Conservation (phyloP, 2,113 vertebrate species). For the Xenopus tropicalis region UCB_Xtro_10.0 CM004445.2:108687001-108687500, state of each 20-base stretch:
- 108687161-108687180: constrained; percentile 95
- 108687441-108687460: no score
- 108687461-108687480: no score
- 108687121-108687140: constrained; percentile 83
- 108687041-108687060: constrained; percentile 84
- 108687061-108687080: constrained; percentile 91
- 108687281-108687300: constrained; percentile 62
- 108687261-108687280: constrained; percentile 62
- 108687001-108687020: no score
- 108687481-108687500: no score
- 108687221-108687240: constrained; percentile 73
- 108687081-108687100: constrained; percentile 92
- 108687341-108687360: neutral
- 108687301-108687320: constrained; percentile 72
- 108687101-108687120: constrained; percentile 97
- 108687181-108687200: constrained; percentile 65
- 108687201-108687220: constrained; percentile 65
- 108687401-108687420: no score
- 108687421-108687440: no score
- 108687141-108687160: constrained; percentile 88
- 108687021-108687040: no score
- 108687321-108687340: neutral
- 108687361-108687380: neutral
- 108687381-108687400: no score
- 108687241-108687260: constrained; percentile 55